Evolutionary conservation across 2,113 vertebrate genomes (phyloP).

Genomic region (Otus sunia): DNA sequence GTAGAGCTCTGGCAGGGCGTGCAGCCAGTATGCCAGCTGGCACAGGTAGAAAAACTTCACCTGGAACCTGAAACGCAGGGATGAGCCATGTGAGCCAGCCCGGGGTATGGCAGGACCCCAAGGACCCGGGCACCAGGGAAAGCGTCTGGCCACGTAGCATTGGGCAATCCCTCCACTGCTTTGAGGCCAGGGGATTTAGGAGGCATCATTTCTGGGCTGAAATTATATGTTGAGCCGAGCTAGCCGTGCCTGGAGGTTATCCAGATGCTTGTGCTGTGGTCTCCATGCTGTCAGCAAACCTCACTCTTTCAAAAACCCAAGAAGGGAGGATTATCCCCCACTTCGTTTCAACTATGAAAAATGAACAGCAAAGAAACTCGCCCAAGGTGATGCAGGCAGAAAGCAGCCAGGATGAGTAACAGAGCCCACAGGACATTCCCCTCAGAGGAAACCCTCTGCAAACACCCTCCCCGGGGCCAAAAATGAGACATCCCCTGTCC

Average conservation of each 20-base stretch:
- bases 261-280: background rate
- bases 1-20: conserved; percentile 94
- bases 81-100: background rate
- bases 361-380: background rate
- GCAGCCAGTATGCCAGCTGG: conserved; percentile 96
- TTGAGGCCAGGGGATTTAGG: background rate
- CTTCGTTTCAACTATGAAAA: background rate
- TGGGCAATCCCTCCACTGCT: background rate
- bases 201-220: background rate
- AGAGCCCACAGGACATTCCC: background rate
- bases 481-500: fast-evolving
- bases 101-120: background rate
- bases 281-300: background rate
- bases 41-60: conserved; percentile 98
- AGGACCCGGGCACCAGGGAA: fast-evolving
- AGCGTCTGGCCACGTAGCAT: fast-evolving
- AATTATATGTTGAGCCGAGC: background rate
- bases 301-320: background rate
- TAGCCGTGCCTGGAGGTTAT: background rate
- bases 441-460: background rate
- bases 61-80: conserved; percentile 84
- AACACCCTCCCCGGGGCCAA: background rate
- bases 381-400: background rate
- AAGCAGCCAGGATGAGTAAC: background rate
- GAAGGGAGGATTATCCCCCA: background rate